Conservation (phyloP, 2,113 vertebrate species). For the Daboia siamensis region DNA sequence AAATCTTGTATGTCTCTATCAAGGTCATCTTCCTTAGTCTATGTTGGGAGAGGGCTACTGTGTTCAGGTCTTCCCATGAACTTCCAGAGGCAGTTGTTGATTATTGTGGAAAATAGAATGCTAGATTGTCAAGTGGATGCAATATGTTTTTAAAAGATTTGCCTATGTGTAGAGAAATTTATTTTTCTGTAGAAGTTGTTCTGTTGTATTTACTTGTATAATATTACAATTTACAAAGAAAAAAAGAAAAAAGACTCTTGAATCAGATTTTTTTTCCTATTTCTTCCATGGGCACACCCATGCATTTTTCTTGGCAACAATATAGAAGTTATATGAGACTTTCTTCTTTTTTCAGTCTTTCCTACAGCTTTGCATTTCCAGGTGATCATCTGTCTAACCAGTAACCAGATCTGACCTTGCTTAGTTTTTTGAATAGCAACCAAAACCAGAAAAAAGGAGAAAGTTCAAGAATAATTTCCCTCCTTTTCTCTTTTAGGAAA, state of each 20-base stretch:
- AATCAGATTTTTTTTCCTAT: background rate
- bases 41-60: background rate
- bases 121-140: background rate
- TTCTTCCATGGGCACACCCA: background rate
- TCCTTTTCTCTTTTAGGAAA: constrained; percentile 66
- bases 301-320: background rate
- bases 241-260: background rate
- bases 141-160: background rate
- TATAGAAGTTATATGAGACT: background rate
- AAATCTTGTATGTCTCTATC: background rate
- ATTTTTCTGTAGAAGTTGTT: background rate
- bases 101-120: background rate
- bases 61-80: background rate
- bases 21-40: background rate
- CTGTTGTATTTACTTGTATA: background rate
- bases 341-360: background rate
- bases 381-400: background rate
- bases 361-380: background rate
- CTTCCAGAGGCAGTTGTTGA: background rate
- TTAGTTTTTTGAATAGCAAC: background rate
- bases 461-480: background rate
- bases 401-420: background rate
- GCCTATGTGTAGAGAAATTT: background rate
- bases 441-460: background rate
- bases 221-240: background rate